Evolutionary conservation across 1,140 invertebrate species (phyloP).

Genomic region (Aphis gossypii): DNA sequence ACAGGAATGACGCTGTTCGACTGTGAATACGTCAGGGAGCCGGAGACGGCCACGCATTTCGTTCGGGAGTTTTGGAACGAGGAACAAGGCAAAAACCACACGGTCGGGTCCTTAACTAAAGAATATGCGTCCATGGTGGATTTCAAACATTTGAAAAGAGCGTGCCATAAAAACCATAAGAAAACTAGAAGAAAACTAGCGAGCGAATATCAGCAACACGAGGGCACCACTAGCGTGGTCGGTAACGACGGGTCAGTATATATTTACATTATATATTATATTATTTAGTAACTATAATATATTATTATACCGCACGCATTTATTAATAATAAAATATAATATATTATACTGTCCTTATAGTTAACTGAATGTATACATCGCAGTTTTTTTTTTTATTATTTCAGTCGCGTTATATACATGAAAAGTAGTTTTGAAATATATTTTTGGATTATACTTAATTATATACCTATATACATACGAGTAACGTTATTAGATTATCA

Average conservation of each 20-base stretch:
- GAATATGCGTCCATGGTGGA: conserved; percentile 64
- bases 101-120: conserved; percentile 63
- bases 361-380: not conserved
- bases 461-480: not conserved
- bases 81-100: conserved; percentile 67
- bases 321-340: not conserved
- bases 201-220: not conserved
- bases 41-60: conserved; percentile 67
- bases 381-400: not conserved
- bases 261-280: not conserved
- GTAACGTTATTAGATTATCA: no score
- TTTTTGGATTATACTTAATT: not conserved
- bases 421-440: not conserved
- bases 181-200: conserved; percentile 51
- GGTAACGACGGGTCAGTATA: conserved; percentile 4
- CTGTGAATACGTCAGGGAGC: conserved; percentile 72
- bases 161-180: conserved; percentile 59
- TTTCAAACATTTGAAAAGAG: conserved; percentile 57
- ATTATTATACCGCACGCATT: not conserved
- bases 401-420: no score
- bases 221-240: not conserved
- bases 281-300: not conserved
- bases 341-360: not conserved
- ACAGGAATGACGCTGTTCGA: conserved; percentile 69
- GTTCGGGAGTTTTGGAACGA: conserved; percentile 67